Conservation (phyloP, 2,797 vertebrate species). For the Eutrigla gurnardus region DNA sequence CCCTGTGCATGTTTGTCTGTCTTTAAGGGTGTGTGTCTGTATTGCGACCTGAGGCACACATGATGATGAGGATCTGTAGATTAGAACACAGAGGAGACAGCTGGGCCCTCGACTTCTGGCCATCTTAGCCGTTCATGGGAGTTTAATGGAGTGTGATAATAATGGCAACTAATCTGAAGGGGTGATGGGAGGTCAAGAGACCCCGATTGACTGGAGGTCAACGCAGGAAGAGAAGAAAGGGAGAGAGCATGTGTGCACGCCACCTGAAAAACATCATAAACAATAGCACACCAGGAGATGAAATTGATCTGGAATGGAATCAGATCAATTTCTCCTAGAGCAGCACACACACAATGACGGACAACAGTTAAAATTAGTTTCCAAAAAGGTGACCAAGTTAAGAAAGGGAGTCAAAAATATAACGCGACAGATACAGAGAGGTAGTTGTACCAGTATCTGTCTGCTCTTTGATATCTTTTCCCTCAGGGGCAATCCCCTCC, state of each 20-base stretch:
- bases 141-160: slow-evolving; percentile 78
- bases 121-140: slow-evolving; percentile 45
- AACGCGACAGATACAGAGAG: slow-evolving; percentile 2
- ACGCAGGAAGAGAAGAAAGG: slow-evolving; percentile 23
- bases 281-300: slow-evolving; percentile 40
- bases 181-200: slow-evolving; percentile 65
- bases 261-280: slow-evolving; percentile 26
- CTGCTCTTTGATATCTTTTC: slow-evolving; percentile 57
- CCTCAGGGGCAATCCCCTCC: slow-evolving; percentile 40
- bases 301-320: slow-evolving; percentile 48
- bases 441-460: slow-evolving; percentile 34
- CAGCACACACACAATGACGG: background rate
- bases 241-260: slow-evolving; percentile 16
- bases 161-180: slow-evolving; percentile 64
- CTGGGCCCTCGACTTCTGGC: slow-evolving; percentile 61
- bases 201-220: slow-evolving; percentile 63
- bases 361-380: slow-evolving; percentile 1
- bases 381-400: background rate
- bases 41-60: slow-evolving; percentile 31
- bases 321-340: slow-evolving; percentile 19
- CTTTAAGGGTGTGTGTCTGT: background rate
- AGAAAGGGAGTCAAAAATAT: background rate
- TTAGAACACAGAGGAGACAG: slow-evolving; percentile 61
- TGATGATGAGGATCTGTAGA: slow-evolving; percentile 51
- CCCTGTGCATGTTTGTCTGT: background rate